Conservation (phyloP, 2,888 invertebrate species). For the Parelbella ahira region DNA sequence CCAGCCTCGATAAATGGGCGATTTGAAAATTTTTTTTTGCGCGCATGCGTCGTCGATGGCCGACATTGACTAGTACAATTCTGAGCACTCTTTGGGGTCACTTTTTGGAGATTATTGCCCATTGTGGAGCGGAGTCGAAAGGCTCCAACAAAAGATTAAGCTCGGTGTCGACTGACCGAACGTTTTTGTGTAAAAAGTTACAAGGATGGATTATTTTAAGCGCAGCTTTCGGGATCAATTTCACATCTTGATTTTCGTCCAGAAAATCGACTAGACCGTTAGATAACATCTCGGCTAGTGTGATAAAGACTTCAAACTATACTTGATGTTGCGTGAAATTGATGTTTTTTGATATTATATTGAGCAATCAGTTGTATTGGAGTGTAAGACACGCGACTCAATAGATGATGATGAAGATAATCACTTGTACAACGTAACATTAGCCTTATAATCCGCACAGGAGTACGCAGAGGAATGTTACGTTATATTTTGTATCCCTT, state of each 20-base stretch:
- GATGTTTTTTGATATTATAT: conserved; percentile 35
- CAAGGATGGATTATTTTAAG: conserved; percentile 39
- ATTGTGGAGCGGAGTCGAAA: conserved; percentile 68
- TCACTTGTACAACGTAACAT: too few relatives aligned
- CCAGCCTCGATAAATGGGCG: conserved; percentile 50
- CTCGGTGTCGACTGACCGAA: conserved; percentile 70
- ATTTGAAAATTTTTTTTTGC: conserved; percentile 66
- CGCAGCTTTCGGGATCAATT: conserved; percentile 46
- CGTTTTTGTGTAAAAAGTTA: conserved; percentile 47
- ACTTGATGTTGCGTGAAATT: conserved; percentile 58
- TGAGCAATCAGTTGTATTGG: conserved; percentile 4
- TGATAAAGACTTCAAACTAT: conserved; percentile 43
- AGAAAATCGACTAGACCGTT: conserved; percentile 33
- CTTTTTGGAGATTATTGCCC: conserved; percentile 75
- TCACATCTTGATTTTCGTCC: conserved; percentile 48
- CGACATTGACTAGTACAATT: conserved; percentile 52
- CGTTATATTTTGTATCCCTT: background rate
- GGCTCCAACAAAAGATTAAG: conserved; percentile 57
- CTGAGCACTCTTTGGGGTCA: conserved; percentile 75
- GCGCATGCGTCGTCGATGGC: conserved; percentile 37
- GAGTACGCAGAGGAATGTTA: background rate
- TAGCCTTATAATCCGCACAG: too few relatives aligned
- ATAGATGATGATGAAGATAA: conserved; percentile 22
- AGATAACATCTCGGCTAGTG: conserved; percentile 33
- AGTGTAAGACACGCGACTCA: conserved; percentile 26